phyloP scores from a whole-genome alignment of 1,140 invertebrate species.

The Zelostemma sp. region DNA sequence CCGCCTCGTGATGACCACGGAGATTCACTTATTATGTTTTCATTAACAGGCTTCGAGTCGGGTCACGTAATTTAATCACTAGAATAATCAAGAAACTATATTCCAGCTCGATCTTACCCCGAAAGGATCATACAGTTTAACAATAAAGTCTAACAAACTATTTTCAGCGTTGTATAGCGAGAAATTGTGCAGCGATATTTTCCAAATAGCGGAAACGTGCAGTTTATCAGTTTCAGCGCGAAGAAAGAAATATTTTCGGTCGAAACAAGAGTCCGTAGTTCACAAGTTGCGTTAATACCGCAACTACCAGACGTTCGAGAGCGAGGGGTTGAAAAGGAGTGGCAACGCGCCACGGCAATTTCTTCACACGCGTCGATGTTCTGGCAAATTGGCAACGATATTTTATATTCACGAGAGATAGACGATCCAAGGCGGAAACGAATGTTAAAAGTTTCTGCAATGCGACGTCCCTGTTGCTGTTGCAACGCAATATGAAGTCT shows the following conservation, averaged over 20 bases:
- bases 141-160: no score
- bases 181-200: no score
- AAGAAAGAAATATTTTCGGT: no score
- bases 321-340: background rate
- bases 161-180: no score
- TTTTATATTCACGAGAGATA: slow-evolving; percentile 14
- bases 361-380: slow-evolving; percentile 3
- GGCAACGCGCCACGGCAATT: slow-evolving; percentile 6
- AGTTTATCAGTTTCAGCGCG: no score
- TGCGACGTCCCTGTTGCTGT: background rate
- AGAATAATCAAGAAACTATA: no score
- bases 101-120: no score
- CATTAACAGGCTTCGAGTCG: background rate
- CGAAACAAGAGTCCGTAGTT: no score
- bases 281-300: no score
- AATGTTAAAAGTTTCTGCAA: slow-evolving; percentile 13
- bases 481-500: background rate
- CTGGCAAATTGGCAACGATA: slow-evolving; percentile 12
- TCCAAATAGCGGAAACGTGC: no score
- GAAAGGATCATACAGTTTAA: no score
- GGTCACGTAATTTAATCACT: background rate
- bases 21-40: slow-evolving; percentile 18
- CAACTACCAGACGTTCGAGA: no score
- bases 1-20: slow-evolving; percentile 1
- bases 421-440: slow-evolving; percentile 2